Base-by-base conservation (phyloP, 2,797 vertebrate species). In the Lacerta bilineata region DNA sequence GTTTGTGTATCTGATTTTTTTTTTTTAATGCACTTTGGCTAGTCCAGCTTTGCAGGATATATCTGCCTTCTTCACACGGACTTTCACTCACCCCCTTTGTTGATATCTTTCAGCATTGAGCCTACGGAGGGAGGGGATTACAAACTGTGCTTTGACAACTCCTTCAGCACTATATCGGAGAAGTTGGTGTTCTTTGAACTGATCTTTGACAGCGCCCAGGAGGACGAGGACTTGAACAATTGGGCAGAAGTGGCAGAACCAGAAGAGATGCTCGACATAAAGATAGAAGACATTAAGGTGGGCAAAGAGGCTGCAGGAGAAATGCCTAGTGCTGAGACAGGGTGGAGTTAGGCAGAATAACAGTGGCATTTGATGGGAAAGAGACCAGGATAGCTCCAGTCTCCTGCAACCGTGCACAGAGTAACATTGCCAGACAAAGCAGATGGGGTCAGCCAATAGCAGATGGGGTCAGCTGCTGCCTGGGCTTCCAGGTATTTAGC, bases 71-170 rank as follows among this genome's bases (percentile, higher is more conserved):
- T 25, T 69, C 2, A 33, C 23, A 9, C 39, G 4, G 8, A 33
- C n/a, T 5, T 29, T 80, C 9, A 18, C 68, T 80, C 27, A 71
- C 9, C 9, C 55, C 46, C 23, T 33, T 13, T 27, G 23, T 5
- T 41, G 39, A 6, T 29, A 77, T 59, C 5, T 83, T 29, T 36
- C 90, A 98, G 98, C 69, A 95, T 98, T 95, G 97, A 98, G 76
- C 92, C 96, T 69, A 98, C 98, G 0, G 98, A 98, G 74, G 95
- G 95, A 0, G 98, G 98, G 3, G 98, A 99, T 94, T 98, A 99
- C 95, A 95, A 95, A 85, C 93, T 98, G 68, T 98, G 98, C 93
- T 99, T 99, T 11, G 98, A 99, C 95, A 98, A 98, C 96, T 98
- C 97, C 92, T 99, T 98, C 96, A 98, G 98, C 94, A 97, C 96